These are phyloP conservation scores for Platycercus adscitus DNA, from an alignment of 2,113 vertebrate genomes.

Conservation along the genomic window DNA sequence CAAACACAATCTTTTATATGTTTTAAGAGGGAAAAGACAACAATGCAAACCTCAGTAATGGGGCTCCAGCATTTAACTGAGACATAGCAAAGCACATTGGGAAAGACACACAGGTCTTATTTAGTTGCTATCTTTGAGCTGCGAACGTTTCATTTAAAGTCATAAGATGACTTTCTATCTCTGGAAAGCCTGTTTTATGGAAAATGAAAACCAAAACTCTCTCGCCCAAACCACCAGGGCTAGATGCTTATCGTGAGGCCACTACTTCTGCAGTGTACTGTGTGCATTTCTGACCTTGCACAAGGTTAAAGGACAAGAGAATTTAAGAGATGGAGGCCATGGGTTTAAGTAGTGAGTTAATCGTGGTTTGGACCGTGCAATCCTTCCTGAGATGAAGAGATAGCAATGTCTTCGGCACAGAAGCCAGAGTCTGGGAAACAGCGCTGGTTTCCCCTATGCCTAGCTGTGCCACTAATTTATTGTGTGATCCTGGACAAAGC, in stretches of 20 bases:
- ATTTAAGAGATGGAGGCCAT: not conserved
- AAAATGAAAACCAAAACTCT: not conserved
- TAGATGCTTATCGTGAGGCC: not conserved
- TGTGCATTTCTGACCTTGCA: not conserved
- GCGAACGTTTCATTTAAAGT: not conserved
- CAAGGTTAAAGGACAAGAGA: not conserved
- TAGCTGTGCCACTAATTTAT: constrained; percentile 4
- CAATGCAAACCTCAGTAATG: not conserved
- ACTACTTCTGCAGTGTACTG: not conserved
- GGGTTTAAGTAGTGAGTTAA: not conserved
- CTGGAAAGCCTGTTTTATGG: not conserved
- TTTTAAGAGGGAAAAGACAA: not conserved
- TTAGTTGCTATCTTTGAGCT: not conserved
- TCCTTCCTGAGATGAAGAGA: not conserved
- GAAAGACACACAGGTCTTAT: not conserved
- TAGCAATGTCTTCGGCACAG: not conserved
- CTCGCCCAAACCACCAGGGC: not conserved
- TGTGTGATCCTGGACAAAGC: not conserved
- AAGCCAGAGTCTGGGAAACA: not conserved
- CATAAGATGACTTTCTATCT: not conserved
- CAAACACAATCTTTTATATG: not conserved
- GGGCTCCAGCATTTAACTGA: not conserved
- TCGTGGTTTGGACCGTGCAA: not conserved
- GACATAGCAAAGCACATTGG: not conserved
- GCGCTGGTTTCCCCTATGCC: not conserved